Evolutionary conservation across 2,113 vertebrate species (phyloP), one percentile per base, ranked within the genome.

Genomic region (Xiphias gladius): DNA sequence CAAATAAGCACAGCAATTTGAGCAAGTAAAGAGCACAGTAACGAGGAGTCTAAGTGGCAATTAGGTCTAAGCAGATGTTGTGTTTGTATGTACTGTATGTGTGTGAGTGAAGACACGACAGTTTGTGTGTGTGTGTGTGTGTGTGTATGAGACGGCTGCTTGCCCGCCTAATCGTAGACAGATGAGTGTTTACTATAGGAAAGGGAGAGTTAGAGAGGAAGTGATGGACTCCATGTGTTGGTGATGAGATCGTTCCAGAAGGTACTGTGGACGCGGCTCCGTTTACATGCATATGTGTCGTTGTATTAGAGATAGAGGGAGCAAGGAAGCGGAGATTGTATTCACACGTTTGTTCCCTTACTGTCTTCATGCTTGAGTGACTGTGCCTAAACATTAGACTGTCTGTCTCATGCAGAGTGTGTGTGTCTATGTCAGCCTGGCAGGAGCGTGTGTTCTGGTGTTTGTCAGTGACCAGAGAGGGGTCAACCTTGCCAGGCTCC

Each of bases 201-300:
- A 91, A 93, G 90, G 65, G 86, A 93, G 92, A 92, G 86, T 86
- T 88, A 32, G 70, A 65, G 83, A 91, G 91, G 88, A 92, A 89
- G 82, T 81, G 93, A 93, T 94, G 88, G 72, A 59, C 82, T 92
- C 93, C 91, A 94, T 93, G 91, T 94, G 93, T 89, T 83, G 67
- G 65, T 50, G 68, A 80, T 59, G 80, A 79, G 65, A 62, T 62
- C 12, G 68, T 77, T 83, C 83, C 86, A 88, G 77, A 85, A 55
- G 62, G 41, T 54, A 28, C 70, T 75, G 16, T 76, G 82, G 69
- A 66, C 76, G n/a, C 24, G 28, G 46, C 11, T 76, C 41, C 24
- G 12, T 83, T 76, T 80, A 64, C 76, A 66, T 22, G 10, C 72
- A 30, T 70, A 22, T 80, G 64, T 70, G 77, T 65, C 66, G 80